Base-by-base conservation (phyloP, 2,113 vertebrate genomes). In the Rhineura floridana region DNA sequence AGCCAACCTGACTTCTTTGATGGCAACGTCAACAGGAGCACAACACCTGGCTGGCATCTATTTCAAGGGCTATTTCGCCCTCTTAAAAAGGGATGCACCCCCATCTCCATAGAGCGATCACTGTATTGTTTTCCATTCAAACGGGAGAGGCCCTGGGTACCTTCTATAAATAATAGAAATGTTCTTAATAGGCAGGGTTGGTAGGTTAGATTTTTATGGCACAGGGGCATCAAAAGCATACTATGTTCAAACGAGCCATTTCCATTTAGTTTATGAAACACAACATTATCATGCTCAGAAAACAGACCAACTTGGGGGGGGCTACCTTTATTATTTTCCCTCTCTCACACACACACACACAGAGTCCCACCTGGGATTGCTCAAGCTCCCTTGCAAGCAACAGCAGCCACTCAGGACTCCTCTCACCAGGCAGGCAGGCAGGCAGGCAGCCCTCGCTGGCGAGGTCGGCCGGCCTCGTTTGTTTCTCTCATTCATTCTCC, bases 41-140 rank as follows among this genome's bases (percentile, higher is more conserved):
- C 88, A 81, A 87, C 91, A 93, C 85, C 91, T 95, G 91, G 89
- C 25, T 84, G 87, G 69, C 67, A 89, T 83, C 5, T 86, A 7
- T 55, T 86, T 25, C 78, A 69, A 85, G 67, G 84, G 67, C 67
- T 83, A 86, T 81, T 59, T 42, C n/a, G 77, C 82, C 72, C 81
- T 90, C 92, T 78, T 63, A 25, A 90, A 89, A 89, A 79, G 52
- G 87, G 82, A 81, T 79, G 55, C 81, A 81, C 72, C 1, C 76
- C 70, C 0, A 87, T 93, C 91, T 90, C 82, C 70, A 87, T 87
- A 19, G 17, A 92, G 83, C n/a, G 79, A 89, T 67, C 89, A 55
- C 83, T 90, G 36, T 0, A n/a, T 15, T 55, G 62, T 19, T 19
- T 0, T 12, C 50, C 30, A 73, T 63, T 86, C 84, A 82, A 90